Conservation (phyloP, 2,113 vertebrate species). For the Aviceda subcristata region DNA sequence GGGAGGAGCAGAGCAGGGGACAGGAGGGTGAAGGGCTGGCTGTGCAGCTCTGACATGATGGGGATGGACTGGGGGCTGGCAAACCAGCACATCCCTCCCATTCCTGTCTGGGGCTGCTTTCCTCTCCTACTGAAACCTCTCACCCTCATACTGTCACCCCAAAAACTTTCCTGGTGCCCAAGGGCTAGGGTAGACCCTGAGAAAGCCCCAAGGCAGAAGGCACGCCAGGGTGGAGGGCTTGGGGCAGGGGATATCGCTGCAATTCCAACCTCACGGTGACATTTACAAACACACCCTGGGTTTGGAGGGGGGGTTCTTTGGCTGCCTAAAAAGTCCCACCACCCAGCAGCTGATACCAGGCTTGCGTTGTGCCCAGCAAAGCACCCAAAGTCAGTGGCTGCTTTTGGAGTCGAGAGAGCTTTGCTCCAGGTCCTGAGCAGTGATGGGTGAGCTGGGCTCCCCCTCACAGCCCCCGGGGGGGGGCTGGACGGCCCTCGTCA, state of each 20-base stretch:
- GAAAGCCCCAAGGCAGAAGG: not conserved
- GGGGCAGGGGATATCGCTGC: not conserved
- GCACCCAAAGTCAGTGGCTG: not conserved
- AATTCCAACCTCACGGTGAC: accelerated
- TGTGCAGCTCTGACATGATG: not conserved
- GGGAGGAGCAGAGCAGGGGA: not conserved
- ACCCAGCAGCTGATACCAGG: not conserved
- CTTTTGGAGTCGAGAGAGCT: not conserved
- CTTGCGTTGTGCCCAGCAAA: accelerated
- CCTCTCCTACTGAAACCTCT: not conserved
- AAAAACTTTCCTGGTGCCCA: not conserved
- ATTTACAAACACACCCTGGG: not conserved
- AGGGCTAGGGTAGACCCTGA: not conserved
- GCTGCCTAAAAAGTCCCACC: not conserved
- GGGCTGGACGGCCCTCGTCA: accelerated
- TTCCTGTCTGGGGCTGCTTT: not conserved
- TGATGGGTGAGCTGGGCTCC: not conserved
- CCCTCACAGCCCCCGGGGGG: not conserved
- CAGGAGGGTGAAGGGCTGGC: not conserved
- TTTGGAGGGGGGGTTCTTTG: not conserved
- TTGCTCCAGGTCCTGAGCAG: not conserved
- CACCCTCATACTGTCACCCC: accelerated
- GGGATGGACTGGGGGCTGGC: not conserved
- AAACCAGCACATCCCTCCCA: not conserved
- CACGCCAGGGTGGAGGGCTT: accelerated